Percentiles rank a stretch among this genome's conserved stretches.
Conservation (phyloP, 2,113 vertebrate genomes). For the Hydropotes inermis region DNA sequence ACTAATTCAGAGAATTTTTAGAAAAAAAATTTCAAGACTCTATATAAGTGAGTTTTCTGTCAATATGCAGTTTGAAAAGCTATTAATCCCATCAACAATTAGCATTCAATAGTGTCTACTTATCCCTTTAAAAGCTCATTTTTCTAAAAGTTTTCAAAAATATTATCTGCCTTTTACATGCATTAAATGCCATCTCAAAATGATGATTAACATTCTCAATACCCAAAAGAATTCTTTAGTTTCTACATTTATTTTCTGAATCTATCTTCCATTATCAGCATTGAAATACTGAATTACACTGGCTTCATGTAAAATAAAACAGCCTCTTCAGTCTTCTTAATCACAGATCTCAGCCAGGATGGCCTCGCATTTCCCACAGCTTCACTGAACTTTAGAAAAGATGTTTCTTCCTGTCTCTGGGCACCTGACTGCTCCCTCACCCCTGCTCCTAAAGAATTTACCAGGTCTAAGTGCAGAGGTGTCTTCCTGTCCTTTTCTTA, state of each 20-base stretch:
- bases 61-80: not conserved
- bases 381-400: not conserved
- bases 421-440: accelerated
- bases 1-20: not conserved
- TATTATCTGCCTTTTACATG: not conserved
- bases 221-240: not conserved
- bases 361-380: not conserved
- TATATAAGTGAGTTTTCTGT: not conserved
- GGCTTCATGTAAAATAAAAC: not conserved
- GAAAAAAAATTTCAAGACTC: not conserved
- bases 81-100: not conserved
- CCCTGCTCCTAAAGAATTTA: no score
- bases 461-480: not conserved
- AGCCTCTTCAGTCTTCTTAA: not conserved
- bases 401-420: not conserved
- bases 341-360: not conserved
- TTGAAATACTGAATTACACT: not conserved
- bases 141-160: not conserved
- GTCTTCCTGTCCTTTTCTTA: not conserved
- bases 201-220: not conserved
- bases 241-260: not conserved
- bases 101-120: not conserved
- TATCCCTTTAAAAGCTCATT: not conserved
- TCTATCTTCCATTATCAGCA: not conserved
- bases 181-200: not conserved